These are phyloP conservation scores for Perognathus longimembris DNA, from an alignment of 2,113 vertebrate species.

Conservation along the genomic window DNA sequence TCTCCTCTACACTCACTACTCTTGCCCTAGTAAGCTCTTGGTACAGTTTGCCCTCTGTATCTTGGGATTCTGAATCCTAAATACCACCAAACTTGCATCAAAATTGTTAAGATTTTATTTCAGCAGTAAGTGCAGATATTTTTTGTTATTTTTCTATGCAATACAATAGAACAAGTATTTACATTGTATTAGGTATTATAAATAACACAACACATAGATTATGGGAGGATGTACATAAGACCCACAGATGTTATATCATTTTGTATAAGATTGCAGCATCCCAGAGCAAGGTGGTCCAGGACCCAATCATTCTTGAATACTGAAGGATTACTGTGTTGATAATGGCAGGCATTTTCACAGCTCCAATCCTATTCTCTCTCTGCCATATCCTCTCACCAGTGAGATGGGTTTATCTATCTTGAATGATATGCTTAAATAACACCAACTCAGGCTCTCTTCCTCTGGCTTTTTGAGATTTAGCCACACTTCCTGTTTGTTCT, in stretches of 20 bases:
- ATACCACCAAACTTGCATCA: neutral
- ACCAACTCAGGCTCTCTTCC: neutral
- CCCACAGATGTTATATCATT: neutral
- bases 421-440: neutral
- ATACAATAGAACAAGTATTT: neutral
- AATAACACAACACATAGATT: no score
- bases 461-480: neutral
- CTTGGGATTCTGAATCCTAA: neutral
- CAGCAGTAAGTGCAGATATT: neutral
- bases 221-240: rapidly evolving
- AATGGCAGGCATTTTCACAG: neutral
- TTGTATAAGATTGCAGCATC: neutral
- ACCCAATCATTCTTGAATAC: neutral
- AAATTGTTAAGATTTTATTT: neutral
- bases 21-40: neutral
- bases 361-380: neutral
- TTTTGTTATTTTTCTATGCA: neutral
- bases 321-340: neutral
- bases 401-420: neutral
- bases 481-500: neutral
- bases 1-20: neutral
- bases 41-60: no score
- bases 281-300: no score
- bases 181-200: rapidly evolving
- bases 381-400: no score